These are phyloP conservation scores for Macrotus californicus DNA, from an alignment of 2,113 vertebrate species.

Conservation along the genomic window DNA sequence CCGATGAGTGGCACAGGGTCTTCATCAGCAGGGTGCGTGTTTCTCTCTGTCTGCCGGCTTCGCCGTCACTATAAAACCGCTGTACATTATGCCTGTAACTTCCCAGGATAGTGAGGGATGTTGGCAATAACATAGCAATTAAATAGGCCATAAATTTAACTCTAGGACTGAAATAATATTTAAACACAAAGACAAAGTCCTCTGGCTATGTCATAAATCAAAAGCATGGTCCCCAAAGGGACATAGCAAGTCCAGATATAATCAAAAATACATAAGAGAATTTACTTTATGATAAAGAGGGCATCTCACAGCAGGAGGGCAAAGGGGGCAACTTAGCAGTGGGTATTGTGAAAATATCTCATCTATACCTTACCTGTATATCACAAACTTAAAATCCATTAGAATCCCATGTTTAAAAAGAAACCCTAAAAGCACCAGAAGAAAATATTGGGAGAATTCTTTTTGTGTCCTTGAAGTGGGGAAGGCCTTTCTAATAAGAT, in stretches of 20 bases:
- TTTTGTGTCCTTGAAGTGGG: background rate
- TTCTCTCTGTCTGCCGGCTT: background rate
- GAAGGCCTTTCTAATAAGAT: background rate
- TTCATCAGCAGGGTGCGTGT: background rate
- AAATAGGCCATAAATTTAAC: slow-evolving; percentile 21
- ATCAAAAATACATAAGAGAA: background rate
- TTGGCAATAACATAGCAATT: background rate
- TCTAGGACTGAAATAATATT: slow-evolving; percentile 20
- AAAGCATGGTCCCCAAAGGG: background rate
- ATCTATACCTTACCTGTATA: background rate
- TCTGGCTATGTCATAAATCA: slow-evolving; percentile 22
- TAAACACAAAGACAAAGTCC: background rate
- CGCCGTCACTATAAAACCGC: background rate
- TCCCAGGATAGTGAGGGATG: background rate
- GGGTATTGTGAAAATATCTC: background rate
- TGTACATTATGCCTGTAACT: background rate
- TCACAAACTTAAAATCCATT: background rate
- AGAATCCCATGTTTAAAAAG: background rate
- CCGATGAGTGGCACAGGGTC: background rate
- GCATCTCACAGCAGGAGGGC: background rate
- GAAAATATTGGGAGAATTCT: background rate
- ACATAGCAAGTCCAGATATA: background rate
- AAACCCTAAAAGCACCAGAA: background rate
- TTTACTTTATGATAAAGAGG: background rate
- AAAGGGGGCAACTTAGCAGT: background rate